Conservation (phyloP, 2,888 invertebrate genomes). For the Schizotus pectinicornis region DNA sequence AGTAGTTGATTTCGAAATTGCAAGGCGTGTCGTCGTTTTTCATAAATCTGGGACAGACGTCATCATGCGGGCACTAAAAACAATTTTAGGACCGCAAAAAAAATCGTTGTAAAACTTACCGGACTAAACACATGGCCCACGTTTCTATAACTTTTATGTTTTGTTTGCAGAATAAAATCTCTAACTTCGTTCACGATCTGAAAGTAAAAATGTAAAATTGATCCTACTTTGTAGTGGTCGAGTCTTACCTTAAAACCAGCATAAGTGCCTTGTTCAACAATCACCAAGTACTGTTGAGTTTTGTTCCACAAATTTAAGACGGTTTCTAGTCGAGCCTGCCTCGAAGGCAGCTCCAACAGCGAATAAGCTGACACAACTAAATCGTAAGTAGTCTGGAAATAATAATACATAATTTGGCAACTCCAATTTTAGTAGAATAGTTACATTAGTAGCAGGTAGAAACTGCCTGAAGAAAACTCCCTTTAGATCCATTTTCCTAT, state of each 20-base stretch:
- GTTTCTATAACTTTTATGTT: conserved; percentile 42
- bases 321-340: conserved; percentile 70
- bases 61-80: conserved; percentile 82
- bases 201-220: conserved; percentile 31
- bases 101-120: conserved; percentile 56
- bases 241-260: conserved; percentile 68
- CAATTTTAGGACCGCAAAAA: conserved; percentile 10
- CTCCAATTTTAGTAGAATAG: conserved; percentile 17
- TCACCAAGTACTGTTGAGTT: conserved; percentile 79
- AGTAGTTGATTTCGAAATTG: conserved; percentile 74
- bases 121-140: conserved; percentile 77
- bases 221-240: background rate
- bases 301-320: conserved; percentile 85
- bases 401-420: conserved; percentile 14
- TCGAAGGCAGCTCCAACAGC: conserved; percentile 78
- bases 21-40: conserved; percentile 74
- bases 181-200: conserved; percentile 80
- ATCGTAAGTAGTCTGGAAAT: conserved; percentile 71
- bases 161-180: conserved; percentile 73
- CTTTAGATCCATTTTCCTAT: conserved; percentile 64
- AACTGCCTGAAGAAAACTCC: conserved; percentile 81
- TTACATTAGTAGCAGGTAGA: conserved; percentile 70
- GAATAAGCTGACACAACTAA: conserved; percentile 82
- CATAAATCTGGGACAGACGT: conserved; percentile 74
- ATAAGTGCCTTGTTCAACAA: conserved; percentile 84